Conservation (phyloP, 2,888 invertebrate species). For the Synanthedon andrenaeformis region DNA sequence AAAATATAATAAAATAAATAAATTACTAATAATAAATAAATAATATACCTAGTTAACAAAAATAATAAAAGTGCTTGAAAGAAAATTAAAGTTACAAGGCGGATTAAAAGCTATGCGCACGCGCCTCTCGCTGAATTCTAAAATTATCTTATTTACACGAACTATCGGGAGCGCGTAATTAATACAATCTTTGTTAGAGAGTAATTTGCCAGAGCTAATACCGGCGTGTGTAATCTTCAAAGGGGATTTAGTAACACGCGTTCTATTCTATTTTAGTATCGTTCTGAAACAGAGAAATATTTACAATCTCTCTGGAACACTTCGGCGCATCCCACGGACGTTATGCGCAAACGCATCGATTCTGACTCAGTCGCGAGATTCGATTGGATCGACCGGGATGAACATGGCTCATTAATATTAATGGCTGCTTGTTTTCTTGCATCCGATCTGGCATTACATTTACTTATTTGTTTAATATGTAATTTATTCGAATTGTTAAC, state of each 20-base stretch:
- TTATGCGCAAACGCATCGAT: constrained; percentile 64
- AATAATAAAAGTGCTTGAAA: constrained; percentile 26
- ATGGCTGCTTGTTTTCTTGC: constrained; percentile 25
- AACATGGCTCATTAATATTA: constrained; percentile 46
- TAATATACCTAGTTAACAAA: constrained; percentile 17
- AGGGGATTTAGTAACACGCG: constrained; percentile 70
- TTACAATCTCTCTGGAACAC: constrained; percentile 67
- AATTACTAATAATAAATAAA: too few relatives aligned
- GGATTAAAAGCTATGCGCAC: constrained; percentile 34
- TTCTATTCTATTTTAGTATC: constrained; percentile 67
- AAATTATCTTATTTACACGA: constrained; percentile 65
- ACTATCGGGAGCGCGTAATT: constrained; percentile 68
- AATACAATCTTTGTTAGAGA: constrained; percentile 71
- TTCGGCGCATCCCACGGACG: constrained; percentile 69
- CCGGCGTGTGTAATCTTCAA: constrained; percentile 69
- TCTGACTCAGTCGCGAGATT: constrained; percentile 41
- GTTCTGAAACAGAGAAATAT: constrained; percentile 70
- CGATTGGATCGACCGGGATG: constrained; percentile 34
- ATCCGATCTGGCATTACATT: constrained; percentile 15
- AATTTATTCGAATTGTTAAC: neutral
- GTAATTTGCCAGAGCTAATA: constrained; percentile 71
- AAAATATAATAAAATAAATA: too few relatives aligned
- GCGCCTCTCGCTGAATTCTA: constrained; percentile 51
- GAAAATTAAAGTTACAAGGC: constrained; percentile 58
- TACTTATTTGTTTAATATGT: neutral